Evolutionary conservation across 2,113 vertebrate species (phyloP).

Genomic region (Triplophysa siluroides): DNA sequence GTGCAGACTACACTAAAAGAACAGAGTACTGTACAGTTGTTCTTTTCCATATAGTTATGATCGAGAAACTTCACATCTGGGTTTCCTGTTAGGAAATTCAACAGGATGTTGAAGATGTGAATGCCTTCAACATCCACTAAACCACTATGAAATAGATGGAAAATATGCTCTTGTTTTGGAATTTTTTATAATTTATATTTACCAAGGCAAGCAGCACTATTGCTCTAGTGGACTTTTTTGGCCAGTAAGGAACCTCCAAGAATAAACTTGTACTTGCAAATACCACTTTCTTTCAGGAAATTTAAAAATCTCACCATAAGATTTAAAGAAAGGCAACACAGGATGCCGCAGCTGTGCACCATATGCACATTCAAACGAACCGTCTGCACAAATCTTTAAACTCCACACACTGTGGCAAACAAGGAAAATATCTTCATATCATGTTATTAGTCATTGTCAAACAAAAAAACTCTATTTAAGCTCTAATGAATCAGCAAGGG

Average conservation of each 20-base stretch:
- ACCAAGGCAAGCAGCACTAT: not conserved
- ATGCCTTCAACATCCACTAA: not conserved
- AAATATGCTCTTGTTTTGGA: not conserved
- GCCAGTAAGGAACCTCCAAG: too few relatives aligned
- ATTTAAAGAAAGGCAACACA: not conserved
- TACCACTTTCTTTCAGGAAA: too few relatives aligned
- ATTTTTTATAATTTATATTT: too few relatives aligned
- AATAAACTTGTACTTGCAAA: too few relatives aligned
- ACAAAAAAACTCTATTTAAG: not conserved
- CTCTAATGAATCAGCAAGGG: not conserved
- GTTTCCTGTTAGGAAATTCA: conserved; percentile 24
- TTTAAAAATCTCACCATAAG: too few relatives aligned
- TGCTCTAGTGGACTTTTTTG: too few relatives aligned
- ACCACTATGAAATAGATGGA: not conserved
- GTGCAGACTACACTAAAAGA: not conserved
- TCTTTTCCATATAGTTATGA: conserved; percentile 4
- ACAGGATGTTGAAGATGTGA: not conserved
- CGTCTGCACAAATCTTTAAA: too few relatives aligned
- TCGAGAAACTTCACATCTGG: conserved; percentile 13
- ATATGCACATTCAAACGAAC: not conserved
- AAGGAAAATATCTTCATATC: not conserved
- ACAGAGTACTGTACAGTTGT: not conserved
- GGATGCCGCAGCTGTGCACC: not conserved
- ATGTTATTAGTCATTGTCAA: not conserved
- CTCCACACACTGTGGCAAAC: not conserved